These are phyloP conservation scores for Paracyclopina nana DNA, from an alignment of 1,140 invertebrate genomes.

Conservation along the genomic window DNA sequence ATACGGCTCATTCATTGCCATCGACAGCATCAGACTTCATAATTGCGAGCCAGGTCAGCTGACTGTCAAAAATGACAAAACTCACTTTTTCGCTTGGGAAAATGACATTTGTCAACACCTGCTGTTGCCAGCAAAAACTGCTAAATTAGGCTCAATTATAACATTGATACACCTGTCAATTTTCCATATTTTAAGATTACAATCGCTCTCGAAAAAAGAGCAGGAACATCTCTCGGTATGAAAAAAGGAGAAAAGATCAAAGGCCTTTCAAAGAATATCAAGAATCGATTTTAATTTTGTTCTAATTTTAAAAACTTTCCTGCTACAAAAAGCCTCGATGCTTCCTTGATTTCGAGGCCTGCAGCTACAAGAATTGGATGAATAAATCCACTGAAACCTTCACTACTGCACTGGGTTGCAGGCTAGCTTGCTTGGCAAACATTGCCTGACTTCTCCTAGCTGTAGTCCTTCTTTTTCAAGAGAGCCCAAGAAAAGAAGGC, in stretches of 20 bases:
- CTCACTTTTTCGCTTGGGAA: background rate
- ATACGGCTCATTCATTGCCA: constrained; percentile 4
- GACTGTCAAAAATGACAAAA: background rate
- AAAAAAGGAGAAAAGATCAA: background rate
- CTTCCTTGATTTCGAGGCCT: background rate
- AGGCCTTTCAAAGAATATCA: background rate
- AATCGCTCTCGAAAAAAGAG: background rate
- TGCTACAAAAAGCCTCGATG: background rate
- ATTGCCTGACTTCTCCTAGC: background rate
- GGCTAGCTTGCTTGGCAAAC: background rate
- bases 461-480: background rate
- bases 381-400: background rate
- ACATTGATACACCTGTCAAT: background rate
- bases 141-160: background rate
- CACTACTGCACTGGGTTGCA: background rate
- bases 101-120: background rate
- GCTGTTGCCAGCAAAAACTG: background rate
- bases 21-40: background rate
- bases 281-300: background rate
- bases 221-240: background rate
- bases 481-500: background rate
- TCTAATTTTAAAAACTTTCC: background rate
- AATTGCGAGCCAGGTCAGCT: background rate
- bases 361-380: background rate
- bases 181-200: background rate